Percentiles rank a stretch among this genome's conserved stretches.
Evolutionary conservation across 2,888 invertebrate species (phyloP).

Genomic region (Odontocolon sp.): DNA sequence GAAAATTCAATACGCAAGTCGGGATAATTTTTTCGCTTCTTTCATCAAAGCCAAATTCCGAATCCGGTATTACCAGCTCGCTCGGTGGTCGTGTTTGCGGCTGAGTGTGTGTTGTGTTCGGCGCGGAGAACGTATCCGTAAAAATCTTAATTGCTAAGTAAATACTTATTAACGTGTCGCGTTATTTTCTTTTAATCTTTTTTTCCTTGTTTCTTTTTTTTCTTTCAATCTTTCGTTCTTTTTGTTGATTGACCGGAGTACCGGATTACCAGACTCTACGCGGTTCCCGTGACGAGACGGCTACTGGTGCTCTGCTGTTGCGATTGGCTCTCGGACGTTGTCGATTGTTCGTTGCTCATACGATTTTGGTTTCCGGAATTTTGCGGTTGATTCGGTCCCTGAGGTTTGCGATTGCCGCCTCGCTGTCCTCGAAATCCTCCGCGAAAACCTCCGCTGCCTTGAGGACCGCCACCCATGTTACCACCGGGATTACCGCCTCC

Average conservation of each 20-base stretch:
- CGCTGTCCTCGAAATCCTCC: slow-evolving; percentile 74
- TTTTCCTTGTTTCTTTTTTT: background rate
- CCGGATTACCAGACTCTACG: slow-evolving; percentile 68
- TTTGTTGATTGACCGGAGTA: slow-evolving; percentile 55
- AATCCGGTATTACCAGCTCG: background rate
- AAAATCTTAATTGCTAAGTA: slow-evolving; percentile 79
- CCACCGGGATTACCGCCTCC: slow-evolving; percentile 79
- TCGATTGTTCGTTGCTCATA: slow-evolving; percentile 54
- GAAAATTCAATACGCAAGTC: too few species aligned
- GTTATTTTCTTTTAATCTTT: slow-evolving; percentile 61
- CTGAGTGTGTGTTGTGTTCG: slow-evolving; percentile 29
- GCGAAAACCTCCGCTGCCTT: slow-evolving; percentile 72
- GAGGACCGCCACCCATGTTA: slow-evolving; percentile 74
- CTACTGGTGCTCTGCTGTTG: slow-evolving; percentile 67
- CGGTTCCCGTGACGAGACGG: slow-evolving; percentile 77
- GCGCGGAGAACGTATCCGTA: slow-evolving; percentile 69
- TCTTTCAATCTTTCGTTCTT: background rate
- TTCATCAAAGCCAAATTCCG: too few species aligned
- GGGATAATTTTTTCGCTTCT: too few species aligned
- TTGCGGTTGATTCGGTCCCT: slow-evolving; percentile 64
- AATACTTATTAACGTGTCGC: slow-evolving; percentile 77
- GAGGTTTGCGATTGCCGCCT: slow-evolving; percentile 71
- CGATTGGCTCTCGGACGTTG: slow-evolving; percentile 58
- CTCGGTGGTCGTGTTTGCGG: background rate
- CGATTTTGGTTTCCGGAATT: slow-evolving; percentile 71